Evolutionary conservation across 92 coral and sea anemone genomes (phyloP).

Genomic region (Palythoa heliodiscus): DNA sequence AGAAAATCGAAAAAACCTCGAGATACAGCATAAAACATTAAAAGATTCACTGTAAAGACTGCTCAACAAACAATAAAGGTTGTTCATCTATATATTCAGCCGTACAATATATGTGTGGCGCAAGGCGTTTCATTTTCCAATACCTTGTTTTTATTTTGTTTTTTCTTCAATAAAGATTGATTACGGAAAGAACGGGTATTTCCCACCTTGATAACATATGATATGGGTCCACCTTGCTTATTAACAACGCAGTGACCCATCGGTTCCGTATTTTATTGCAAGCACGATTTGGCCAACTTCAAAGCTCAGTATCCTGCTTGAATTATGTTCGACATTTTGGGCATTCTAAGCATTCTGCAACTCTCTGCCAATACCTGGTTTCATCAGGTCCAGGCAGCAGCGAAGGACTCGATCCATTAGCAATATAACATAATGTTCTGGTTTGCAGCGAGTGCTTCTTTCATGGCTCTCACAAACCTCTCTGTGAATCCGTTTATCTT

Average conservation of each 20-base stretch:
- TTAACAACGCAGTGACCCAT: neutral
- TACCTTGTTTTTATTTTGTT: no score
- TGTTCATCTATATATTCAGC: no score
- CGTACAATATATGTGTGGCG: no score
- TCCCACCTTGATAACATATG: slow-evolving; percentile 6
- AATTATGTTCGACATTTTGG: neutral
- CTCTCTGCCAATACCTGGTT: slow-evolving; percentile 33
- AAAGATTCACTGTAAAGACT: no score
- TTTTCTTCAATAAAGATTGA: no score
- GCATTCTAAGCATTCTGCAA: slow-evolving; percentile 1
- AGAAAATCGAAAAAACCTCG: no score
- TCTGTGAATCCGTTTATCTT: slow-evolving; percentile 35
- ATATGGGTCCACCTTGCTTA: slow-evolving; percentile 5
- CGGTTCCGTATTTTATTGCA: slow-evolving; percentile 28
- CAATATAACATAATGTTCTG: slow-evolving; percentile 22
- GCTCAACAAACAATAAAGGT: no score
- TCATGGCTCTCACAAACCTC: slow-evolving; percentile 10
- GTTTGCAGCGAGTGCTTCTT: slow-evolving; percentile 20
- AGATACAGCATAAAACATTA: no score
- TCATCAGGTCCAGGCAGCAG: slow-evolving; percentile 37
- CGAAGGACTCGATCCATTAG: slow-evolving; percentile 39
- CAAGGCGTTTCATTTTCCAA: no score
- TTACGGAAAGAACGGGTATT: neutral
- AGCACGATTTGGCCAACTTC: slow-evolving; percentile 34
- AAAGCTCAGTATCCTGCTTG: slow-evolving; percentile 3